These are phyloP conservation scores for Bombyx mori DNA, from an alignment of 1,140 invertebrate species.

Conservation along the genomic window DNA sequence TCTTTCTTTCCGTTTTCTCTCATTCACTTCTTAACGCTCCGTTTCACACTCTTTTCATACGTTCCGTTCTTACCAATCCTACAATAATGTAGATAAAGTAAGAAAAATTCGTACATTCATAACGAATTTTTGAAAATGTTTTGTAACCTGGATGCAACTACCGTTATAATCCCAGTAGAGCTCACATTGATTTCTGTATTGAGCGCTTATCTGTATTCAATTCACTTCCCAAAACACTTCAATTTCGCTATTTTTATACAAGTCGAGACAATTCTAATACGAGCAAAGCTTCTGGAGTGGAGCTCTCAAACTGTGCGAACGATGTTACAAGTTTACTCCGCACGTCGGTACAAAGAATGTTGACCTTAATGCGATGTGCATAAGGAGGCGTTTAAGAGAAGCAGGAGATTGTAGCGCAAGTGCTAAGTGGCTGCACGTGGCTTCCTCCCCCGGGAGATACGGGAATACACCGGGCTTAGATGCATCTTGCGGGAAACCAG, in stretches of 20 bases:
- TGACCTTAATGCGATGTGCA: slow-evolving; percentile 28
- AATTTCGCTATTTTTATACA: slow-evolving; percentile 57
- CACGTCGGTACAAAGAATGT: slow-evolving; percentile 26
- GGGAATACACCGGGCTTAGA: slow-evolving; percentile 48
- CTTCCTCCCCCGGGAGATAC: slow-evolving; percentile 31
- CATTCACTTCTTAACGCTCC: too few species aligned
- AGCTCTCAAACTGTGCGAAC: slow-evolving; percentile 41
- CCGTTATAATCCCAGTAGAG: not conserved
- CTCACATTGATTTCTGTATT: slow-evolving; percentile 13
- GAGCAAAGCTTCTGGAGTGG: slow-evolving; percentile 48
- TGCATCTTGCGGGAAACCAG: slow-evolving; percentile 57
- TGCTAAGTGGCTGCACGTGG: slow-evolving; percentile 62
- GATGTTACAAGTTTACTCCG: slow-evolving; percentile 37
- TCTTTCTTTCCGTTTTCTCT: too few species aligned
- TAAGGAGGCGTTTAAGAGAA: slow-evolving; percentile 32
- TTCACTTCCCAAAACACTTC: slow-evolving; percentile 43
- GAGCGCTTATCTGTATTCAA: slow-evolving; percentile 24
- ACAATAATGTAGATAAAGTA: too few species aligned
- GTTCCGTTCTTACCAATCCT: too few species aligned
- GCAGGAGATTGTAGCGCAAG: slow-evolving; percentile 39
- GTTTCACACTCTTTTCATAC: too few species aligned
- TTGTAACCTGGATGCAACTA: not conserved
- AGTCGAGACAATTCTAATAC: slow-evolving; percentile 55
- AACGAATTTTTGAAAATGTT: not conserved
- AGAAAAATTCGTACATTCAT: too few species aligned